Percentiles rank a stretch among this genome's conserved stretches.
Evolutionary conservation across 2,113 vertebrate species (phyloP).

Genomic region (Hymenochirus boettgeri): DNA sequence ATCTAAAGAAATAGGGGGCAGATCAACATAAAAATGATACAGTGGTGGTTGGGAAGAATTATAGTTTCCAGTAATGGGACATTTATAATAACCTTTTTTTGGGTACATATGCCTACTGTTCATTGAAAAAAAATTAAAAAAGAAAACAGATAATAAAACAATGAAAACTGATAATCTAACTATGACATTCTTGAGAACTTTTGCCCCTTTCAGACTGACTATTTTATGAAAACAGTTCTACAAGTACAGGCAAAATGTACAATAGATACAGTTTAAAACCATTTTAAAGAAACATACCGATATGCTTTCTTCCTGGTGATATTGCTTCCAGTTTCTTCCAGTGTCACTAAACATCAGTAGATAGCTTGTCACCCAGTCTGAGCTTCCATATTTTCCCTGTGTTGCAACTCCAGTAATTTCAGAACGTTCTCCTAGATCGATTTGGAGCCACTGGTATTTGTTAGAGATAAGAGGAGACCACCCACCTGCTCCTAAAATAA

Average conservation of each 20-base stretch:
- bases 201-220: too few relatives aligned
- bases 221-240: too few relatives aligned
- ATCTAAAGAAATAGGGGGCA: too few relatives aligned
- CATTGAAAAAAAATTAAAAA: too few relatives aligned
- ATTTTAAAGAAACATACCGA: constrained; percentile 66
- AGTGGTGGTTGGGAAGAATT: too few relatives aligned
- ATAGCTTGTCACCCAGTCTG: constrained; percentile 85
- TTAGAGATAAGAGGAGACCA: constrained; percentile 87
- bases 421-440: constrained; percentile 81
- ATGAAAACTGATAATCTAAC: background rate
- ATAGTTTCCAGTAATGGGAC: too few relatives aligned
- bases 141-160: too few relatives aligned
- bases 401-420: constrained; percentile 80
- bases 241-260: too few relatives aligned
- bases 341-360: constrained; percentile 87
- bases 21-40: too few relatives aligned
- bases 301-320: constrained; percentile 83
- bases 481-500: constrained; percentile 79
- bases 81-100: too few relatives aligned
- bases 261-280: too few relatives aligned
- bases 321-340: constrained; percentile 86
- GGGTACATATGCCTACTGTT: too few relatives aligned
- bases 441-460: constrained; percentile 86
- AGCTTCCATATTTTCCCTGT: constrained; percentile 89
- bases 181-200: background rate